Conservation (phyloP, 2,888 invertebrate species). For the Drosophila stalkeri region DNA sequence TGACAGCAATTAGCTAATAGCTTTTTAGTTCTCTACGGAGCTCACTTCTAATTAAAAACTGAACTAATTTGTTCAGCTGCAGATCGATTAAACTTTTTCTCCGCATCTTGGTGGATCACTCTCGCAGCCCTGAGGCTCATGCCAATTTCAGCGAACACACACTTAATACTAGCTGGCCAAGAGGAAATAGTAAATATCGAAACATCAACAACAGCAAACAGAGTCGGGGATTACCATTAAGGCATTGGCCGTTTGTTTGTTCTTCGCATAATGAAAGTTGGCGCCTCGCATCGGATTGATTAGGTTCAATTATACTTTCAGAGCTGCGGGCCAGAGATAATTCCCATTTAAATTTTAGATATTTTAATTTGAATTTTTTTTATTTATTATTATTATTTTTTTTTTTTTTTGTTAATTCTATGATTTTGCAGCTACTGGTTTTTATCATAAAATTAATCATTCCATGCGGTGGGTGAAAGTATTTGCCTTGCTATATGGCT, state of each 20-base stretch:
- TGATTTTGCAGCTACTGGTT: slow-evolving; percentile 60
- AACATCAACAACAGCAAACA: slow-evolving; percentile 27
- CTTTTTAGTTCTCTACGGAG: slow-evolving; percentile 5
- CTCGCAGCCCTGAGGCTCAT: slow-evolving; percentile 3
- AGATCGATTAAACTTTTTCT: slow-evolving; percentile 1
- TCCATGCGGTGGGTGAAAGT: slow-evolving; percentile 62
- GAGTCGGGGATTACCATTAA: slow-evolving; percentile 8
- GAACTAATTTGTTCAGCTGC: slow-evolving; percentile 32
- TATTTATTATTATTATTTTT: too few species aligned
- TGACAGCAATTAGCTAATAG: slow-evolving; percentile 39
- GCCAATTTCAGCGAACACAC: not conserved
- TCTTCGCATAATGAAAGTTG: slow-evolving; percentile 64
- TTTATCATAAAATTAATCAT: slow-evolving; percentile 56
- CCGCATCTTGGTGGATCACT: not conserved
- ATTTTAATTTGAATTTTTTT: slow-evolving; percentile 40
- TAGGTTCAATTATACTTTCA: slow-evolving; percentile 39
- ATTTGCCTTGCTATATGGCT: slow-evolving; percentile 34
- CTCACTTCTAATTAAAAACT: slow-evolving; percentile 32
- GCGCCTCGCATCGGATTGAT: slow-evolving; percentile 29
- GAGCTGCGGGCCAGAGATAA: slow-evolving; percentile 53
- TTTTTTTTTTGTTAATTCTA: slow-evolving; percentile 20
- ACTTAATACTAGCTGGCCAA: slow-evolving; percentile 44
- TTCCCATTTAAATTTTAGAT: slow-evolving; percentile 51
- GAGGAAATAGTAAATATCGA: not conserved
- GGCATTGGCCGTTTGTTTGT: slow-evolving; percentile 44